Evolutionary conservation across 92 coral and sea anemone species (phyloP), one percentile per base, ranked within the genome.

Genomic region (Pocillopora grandis): DNA sequence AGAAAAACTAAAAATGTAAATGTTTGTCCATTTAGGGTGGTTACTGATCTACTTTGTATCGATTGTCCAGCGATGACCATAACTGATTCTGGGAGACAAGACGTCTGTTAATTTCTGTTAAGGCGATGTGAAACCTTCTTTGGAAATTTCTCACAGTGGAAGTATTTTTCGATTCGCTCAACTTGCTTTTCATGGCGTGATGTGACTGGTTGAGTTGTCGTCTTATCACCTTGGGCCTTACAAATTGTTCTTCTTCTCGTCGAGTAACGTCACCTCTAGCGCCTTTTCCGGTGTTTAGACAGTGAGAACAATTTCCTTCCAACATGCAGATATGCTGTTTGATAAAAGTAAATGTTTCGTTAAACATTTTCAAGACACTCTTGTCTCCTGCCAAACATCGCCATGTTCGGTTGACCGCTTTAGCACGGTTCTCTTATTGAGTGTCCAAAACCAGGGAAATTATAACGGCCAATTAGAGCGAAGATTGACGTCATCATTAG

Each of bases 61-160:
- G 73, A 17, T 21, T 63, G 80, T 74, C 27, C 17, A 83, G 56
- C 5, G 73, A 14, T 35, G 36, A 63, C 90, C 90, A 88, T 72
- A 88, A 62, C 21, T 82, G 42, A 58, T 77, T 88, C 78, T 88
- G 90, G 21, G 87, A 79, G 79, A 71, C 31, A 4, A 88, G 83
- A 12, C 90, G 86, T 69, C 74, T 82, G 87, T 88, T 88, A 78
- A 88, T 88, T 58, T 88, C 90, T 7, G 79, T 79, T 58, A 83
- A 56, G 56, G 90, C 90, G 17, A 66, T 76, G 14, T 87, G 87
- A 18, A 88, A 68, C 63, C 90, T 88, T 13, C 71, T 48, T 31
- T 73, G 13, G 12, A 83, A 80, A 62, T 69, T 62, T 83, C 63
- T 64, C 75, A 83, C 42, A 17, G 66, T 80, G n/a, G 6, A 36